These are phyloP conservation scores for Anguilla japonica DNA, from an alignment of 2,113 vertebrate genomes.

Conservation along the genomic window DNA sequence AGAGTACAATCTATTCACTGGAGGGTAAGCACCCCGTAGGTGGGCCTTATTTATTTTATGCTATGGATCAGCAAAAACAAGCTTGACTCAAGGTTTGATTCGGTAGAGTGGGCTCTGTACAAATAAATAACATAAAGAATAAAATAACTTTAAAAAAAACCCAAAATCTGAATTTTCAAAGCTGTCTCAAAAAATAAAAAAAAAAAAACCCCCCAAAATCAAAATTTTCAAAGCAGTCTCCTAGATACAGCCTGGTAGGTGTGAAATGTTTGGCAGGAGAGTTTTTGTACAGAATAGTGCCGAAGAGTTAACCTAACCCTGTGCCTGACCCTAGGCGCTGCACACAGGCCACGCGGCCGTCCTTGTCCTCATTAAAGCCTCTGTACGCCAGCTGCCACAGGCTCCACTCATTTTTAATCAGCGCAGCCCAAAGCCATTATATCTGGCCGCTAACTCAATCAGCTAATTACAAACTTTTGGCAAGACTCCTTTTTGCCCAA, in stretches of 20 bases:
- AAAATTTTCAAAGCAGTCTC: background rate
- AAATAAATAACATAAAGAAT: background rate
- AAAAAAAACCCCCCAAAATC: no score
- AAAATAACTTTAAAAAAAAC: background rate
- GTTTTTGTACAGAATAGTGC: background rate
- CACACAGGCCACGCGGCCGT: conserved; percentile 54
- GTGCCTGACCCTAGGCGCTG: conserved; percentile 31
- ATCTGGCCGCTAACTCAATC: conserved; percentile 47
- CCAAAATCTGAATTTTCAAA: background rate
- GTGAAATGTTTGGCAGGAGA: background rate
- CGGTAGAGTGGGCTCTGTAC: background rate
- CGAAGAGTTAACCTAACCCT: conserved; percentile 14
- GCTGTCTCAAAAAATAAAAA: background rate
- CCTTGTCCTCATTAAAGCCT: conserved; percentile 53
- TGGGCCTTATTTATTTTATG: background rate
- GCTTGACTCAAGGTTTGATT: background rate
- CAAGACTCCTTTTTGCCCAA: conserved; percentile 14
- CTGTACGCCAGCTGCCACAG: conserved; percentile 52
- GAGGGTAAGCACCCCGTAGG: background rate
- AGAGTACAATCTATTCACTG: background rate
- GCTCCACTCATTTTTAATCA: conserved; percentile 73
- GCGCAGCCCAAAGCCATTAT: conserved; percentile 53
- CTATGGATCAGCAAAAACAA: background rate
- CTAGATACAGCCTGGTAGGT: background rate
- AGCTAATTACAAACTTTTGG: conserved; percentile 7